Evolutionary conservation across 2,797 vertebrate genomes (phyloP), one percentile per base, ranked within the genome.

Genomic region (Pterois miles): DNA sequence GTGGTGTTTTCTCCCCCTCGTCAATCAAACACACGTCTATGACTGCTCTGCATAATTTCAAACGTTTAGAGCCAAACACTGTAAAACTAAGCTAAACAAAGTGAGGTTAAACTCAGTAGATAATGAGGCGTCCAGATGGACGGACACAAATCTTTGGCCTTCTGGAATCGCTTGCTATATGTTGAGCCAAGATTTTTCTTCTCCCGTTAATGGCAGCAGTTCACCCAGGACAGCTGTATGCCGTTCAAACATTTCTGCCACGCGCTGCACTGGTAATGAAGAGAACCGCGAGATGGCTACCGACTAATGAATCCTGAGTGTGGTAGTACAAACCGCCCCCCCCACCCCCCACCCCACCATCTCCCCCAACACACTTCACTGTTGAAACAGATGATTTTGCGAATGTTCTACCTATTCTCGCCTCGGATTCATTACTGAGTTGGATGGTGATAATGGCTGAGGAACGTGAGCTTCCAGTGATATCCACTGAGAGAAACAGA

Each of bases 221-320:
- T 82, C 65, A 65, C 34, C 11, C 52, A 58, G 65, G 40, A 85
- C 8, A 33, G 65, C 63, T 68, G 60, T 72, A 3, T 46, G 59
- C 74, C 23, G 52, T 53, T 78, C 66, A 86, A 85, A 82, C 69
- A 62, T 20, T 10, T n/a, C 59, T 67, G 77, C 56, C 72, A 58
- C 29, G 36, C 71, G 66, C 46, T 60, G 27, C 43, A 71, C 80
- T 56, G 64, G 71, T 85, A 82, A 82, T 65, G 72, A 50, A 71
- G 78, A 71, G 71, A 84, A 81, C 67, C 77, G 27, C 31, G 23
- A 64, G 71, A 83, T 71, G 65, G 70, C 69, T 69, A 62, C 64
- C 18, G 6, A 57, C 82, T 91, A 91, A 92, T 91, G 82, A 87
- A 86, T 85, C 64, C 72, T 59, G 67, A 89, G 87, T 83, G 78